Base-by-base conservation (phyloP, 2,888 invertebrate genomes). In the Arge pagana region DNA sequence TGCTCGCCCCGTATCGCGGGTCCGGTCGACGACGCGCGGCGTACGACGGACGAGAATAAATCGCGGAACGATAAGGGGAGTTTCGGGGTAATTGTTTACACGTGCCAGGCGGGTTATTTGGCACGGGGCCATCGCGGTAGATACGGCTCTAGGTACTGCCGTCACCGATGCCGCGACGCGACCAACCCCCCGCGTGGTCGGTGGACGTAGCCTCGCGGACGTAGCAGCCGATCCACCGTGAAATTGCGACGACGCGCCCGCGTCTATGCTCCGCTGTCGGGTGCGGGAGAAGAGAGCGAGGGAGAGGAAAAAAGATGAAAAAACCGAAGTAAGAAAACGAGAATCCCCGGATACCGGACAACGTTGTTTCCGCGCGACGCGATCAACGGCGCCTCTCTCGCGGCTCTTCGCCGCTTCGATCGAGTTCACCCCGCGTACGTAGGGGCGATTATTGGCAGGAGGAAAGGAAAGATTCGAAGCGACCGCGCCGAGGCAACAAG, bases 91-190 rank as follows among this genome's bases (percentile, higher is more conserved):
- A 72, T 72, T 72, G 71, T 72, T 72, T 71, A 71, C 70, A 70
- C 67, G 70, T 71, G 72, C 72, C 72, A 72, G 71, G 66, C 65
- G 70, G 70, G 67, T 71, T 68, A 70, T 72, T 72, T 72, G 72
- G 72, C 68, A 64, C 64, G 62, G 61, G 64, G 66, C 72, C 71
- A 65, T 39, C n/a, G 53, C 11, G 30, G n/a, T n/a, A n/a, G n/a
- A n/a, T n/a, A n/a, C n/a, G n/a, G n/a, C n/a, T n/a, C n/a, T n/a
- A n/a, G n/a, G n/a, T n/a, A n/a, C n/a, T n/a, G n/a, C n/a, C n/a
- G n/a, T n/a, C n/a, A n/a, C n/a, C n/a, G n/a, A n/a, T n/a, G n/a
- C n/a, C n/a, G n/a, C n/a, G n/a, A n/a, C n/a, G n/a, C n/a, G n/a
- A n/a, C n/a, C n/a, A n/a, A n/a, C n/a, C n/a, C n/a, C n/a, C n/a